A percentile compares a stretch with the other conserved stretches of the same genome.
phyloP scores from a whole-genome alignment of 2,113 vertebrate genomes.

The Salvelinus alpinus region DNA sequence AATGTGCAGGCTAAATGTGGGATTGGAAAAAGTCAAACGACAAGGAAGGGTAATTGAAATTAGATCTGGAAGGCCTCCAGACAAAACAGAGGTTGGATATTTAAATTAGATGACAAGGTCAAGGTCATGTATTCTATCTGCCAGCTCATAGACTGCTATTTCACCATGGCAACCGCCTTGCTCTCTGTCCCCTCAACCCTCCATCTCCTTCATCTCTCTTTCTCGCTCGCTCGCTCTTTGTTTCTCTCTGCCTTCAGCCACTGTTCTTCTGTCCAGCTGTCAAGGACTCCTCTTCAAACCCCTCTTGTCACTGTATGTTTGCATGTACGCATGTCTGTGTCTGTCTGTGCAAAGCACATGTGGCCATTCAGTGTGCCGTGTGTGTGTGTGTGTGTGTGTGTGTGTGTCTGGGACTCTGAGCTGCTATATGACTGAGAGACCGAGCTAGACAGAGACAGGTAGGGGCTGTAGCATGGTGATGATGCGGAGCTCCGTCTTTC shows the following conservation, averaged over 20 bases:
- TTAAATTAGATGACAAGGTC: not conserved
- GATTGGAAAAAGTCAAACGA: not conserved
- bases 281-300: not conserved
- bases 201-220: not conserved
- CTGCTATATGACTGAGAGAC: not conserved
- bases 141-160: not conserved
- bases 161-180: not conserved
- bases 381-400: not conserved
- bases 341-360: not conserved
- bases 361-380: too few relatives aligned
- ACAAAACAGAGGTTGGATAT: not conserved
- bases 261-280: constrained; percentile 1
- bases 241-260: not conserved
- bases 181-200: not conserved
- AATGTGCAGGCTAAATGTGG: not conserved
- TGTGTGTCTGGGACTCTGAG: not conserved
- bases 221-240: not conserved
- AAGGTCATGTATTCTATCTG: not conserved
- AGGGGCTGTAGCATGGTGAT: too few relatives aligned
- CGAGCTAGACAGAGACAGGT: too few relatives aligned
- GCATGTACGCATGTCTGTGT: not conserved
- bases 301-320: not conserved
- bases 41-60: too few relatives aligned
- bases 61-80: too few relatives aligned
- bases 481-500: too few relatives aligned